Evolutionary conservation across 2,888 invertebrate genomes (phyloP).

Genomic region (Drosophila pseudotalamancana): DNA sequence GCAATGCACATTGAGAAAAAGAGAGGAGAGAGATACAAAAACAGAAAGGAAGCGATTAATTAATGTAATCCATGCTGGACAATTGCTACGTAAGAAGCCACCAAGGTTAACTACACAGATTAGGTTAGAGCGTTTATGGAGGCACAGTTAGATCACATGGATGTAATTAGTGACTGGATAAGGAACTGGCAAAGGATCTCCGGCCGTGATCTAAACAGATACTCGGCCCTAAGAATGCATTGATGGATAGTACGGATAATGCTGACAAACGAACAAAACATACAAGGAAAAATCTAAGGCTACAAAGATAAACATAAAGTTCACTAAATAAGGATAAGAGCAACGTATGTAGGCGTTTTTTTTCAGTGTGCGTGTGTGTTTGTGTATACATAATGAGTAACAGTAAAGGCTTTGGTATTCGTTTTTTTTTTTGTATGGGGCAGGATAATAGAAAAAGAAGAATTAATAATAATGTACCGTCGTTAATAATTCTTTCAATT

Average conservation of each 20-base stretch:
- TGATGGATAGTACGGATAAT: slow-evolving; percentile 20
- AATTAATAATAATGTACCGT: slow-evolving; percentile 84
- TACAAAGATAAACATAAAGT: slow-evolving; percentile 25
- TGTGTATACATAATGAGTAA: slow-evolving; percentile 20
- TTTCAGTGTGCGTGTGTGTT: neutral
- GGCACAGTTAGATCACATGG: slow-evolving; percentile 39
- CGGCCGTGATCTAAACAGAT: slow-evolving; percentile 7
- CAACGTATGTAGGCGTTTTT: slow-evolving; percentile 33
- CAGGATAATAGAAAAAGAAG: slow-evolving; percentile 63
- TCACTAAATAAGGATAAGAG: slow-evolving; percentile 11
- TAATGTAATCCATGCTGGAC: slow-evolving; percentile 57
- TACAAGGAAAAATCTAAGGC: slow-evolving; percentile 27
- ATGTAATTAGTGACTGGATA: neutral
- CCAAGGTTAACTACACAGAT: slow-evolving; percentile 38
- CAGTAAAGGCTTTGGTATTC: slow-evolving; percentile 22
- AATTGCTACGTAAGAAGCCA: slow-evolving; percentile 13
- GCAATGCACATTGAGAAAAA: slow-evolving; percentile 2
- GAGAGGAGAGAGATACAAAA: slow-evolving; percentile 17
- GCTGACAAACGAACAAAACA: slow-evolving; percentile 18
- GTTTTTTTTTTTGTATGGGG: slow-evolving; percentile 17
- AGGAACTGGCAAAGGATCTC: slow-evolving; percentile 3
- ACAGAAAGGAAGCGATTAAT: slow-evolving; percentile 62
- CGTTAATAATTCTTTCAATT: slow-evolving; percentile 85
- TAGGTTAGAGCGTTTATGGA: slow-evolving; percentile 32
- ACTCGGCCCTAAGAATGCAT: slow-evolving; percentile 16